A percentile compares a stretch with the other conserved stretches of the same genome.
phyloP scores from a whole-genome alignment of 2,113 vertebrate species.

The Rhombomys opimus region DNA sequence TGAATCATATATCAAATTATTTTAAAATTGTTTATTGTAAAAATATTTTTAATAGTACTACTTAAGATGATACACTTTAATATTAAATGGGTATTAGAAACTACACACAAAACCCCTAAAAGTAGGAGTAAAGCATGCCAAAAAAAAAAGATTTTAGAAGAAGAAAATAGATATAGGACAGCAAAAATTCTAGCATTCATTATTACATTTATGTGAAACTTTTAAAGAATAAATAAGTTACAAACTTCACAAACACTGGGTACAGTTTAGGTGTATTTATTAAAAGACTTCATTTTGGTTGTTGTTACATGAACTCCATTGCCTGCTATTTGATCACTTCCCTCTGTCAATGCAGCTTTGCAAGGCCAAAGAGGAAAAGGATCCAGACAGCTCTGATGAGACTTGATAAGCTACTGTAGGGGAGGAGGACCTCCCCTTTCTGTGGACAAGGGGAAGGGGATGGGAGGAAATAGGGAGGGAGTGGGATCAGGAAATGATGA shows the following conservation, averaged over 20 bases:
- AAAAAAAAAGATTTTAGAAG: background rate
- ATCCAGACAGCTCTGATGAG: too few species aligned
- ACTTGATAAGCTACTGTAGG: too few species aligned
- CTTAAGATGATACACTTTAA: background rate
- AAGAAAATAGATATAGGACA: background rate
- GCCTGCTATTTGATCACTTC: too few species aligned
- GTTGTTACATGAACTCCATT: too few species aligned
- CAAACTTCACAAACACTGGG: background rate
- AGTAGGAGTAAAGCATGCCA: background rate
- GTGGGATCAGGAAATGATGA: too few species aligned
- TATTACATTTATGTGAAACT: background rate
- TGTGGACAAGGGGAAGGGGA: too few species aligned
- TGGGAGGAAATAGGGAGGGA: too few species aligned
- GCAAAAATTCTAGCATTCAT: background rate
- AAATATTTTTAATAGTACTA: background rate
- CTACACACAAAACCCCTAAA: background rate
- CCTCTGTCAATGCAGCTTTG: too few species aligned
- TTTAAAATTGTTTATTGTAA: background rate
- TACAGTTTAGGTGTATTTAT: slow-evolving; percentile 11
- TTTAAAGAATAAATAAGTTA: background rate
- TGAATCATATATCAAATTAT: background rate
- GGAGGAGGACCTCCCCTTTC: too few species aligned
- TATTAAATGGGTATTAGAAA: background rate
- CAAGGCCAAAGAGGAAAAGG: too few species aligned
- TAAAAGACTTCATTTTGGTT: background rate